Evolutionary conservation across 2,888 invertebrate genomes (phyloP), one percentile per base, ranked within the genome.

Genomic region (Priocnemis perturbator): DNA sequence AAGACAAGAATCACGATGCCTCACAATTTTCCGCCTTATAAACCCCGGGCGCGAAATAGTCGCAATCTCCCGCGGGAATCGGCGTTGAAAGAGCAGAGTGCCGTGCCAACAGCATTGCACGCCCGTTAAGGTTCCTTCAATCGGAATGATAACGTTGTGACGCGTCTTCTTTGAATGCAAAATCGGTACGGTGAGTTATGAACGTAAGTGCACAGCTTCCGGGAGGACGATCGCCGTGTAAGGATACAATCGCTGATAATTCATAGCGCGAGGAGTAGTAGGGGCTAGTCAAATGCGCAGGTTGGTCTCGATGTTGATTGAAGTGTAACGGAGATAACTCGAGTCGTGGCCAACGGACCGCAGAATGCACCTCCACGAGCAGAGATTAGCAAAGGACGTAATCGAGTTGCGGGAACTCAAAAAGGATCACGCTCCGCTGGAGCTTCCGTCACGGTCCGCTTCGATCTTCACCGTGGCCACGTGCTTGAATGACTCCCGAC

Each of bases 301-400:
- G 79, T 81, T 81, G 79, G 78, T 80, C 79, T 77, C 83, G 81
- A 86, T 87, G 87, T 88, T 87, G 87, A 88, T 86, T 84, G 87
- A 84, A 87, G 87, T 87, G 88, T 88, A 85, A 88, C 82, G 83
- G 81, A 86, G 88, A 88, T 88, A 88, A 85, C 83, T 85, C 81
- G 81, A 82, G 82, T 73, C 74, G 77, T 85, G 83, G 77, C 78
- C 82, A 85, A 74, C 82, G 81, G 75, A 86, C 86, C 83, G 83
- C 78, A 74, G 79, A 72, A 79, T 84, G 83, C 84, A 83, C 81
- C 83, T 84, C 83, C 83, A 79, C 83, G 82, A 76, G 78, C 78
- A 78, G 80, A 82, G 84, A 84, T 84, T 83, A 84, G 82, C 76
- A 81, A 80, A 83, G 83, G 82, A 80, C 76, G 82, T 74, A 79